Conservation (phyloP, 53 echinoderm and acorn worm species). For the Stichopus horrens region DNA sequence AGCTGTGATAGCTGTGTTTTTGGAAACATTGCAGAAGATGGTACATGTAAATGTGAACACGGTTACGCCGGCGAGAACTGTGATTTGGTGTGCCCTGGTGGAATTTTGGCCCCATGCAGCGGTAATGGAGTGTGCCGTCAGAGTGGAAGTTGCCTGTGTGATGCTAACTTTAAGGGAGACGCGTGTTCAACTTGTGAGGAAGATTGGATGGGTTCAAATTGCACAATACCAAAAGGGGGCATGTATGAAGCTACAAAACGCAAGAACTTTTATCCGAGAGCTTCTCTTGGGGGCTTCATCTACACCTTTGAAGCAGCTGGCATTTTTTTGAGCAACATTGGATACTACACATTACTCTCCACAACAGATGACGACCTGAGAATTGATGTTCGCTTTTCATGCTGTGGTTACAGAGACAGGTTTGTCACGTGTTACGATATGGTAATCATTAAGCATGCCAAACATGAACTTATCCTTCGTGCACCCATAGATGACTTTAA, state of each 20-base stretch:
- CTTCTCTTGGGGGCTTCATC: constrained; percentile 61
- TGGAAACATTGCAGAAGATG: constrained; percentile 49
- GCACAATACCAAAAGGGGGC: constrained; percentile 56
- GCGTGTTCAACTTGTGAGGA: constrained; percentile 59
- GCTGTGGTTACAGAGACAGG: constrained; percentile 51
- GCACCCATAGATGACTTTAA: constrained; percentile 45
- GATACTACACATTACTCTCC: constrained; percentile 62
- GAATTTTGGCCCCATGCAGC: constrained; percentile 63
- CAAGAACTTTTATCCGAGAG: constrained; percentile 37
- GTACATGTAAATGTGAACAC: constrained; percentile 55
- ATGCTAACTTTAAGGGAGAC: constrained; percentile 67
- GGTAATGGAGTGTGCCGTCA: constrained; percentile 60
- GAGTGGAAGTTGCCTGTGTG: constrained; percentile 66
- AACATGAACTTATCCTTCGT: constrained; percentile 55
- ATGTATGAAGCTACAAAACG: constrained; percentile 33
- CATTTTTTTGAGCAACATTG: constrained; percentile 52
- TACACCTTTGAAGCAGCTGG: constrained; percentile 73
- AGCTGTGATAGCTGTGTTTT: constrained; percentile 62
- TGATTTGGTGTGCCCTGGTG: constrained; percentile 72
- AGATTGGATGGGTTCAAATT: constrained; percentile 77
- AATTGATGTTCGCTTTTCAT: constrained; percentile 60
- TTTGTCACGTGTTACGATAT: constrained; percentile 75
- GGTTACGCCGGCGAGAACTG: constrained; percentile 75
- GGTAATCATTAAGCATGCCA: constrained; percentile 49
- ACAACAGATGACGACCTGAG: constrained; percentile 34